Conservation (phyloP, 1,140 invertebrate species). For the Drosophila funebris region DNA sequence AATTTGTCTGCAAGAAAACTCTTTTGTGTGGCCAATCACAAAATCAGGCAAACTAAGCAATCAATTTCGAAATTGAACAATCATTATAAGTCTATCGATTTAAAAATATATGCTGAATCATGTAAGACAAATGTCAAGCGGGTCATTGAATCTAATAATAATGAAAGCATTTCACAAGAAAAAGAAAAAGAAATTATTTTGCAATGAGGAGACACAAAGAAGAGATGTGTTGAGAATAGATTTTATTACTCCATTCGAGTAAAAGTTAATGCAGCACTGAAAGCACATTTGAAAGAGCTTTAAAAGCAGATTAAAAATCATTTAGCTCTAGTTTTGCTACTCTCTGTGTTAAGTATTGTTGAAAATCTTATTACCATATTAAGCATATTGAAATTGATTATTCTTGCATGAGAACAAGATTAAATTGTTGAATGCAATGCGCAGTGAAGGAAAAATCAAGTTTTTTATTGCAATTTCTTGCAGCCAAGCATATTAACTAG, state of each 20-base stretch:
- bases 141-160: too few species aligned
- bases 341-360: too few species aligned
- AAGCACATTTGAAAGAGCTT: neutral
- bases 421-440: too few species aligned
- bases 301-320: neutral
- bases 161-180: neutral
- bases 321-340: too few species aligned
- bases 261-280: neutral
- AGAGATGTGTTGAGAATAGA: too few species aligned
- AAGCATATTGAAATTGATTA: conserved; percentile 2
- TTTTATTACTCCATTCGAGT: too few species aligned
- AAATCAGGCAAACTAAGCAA: neutral
- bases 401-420: too few species aligned
- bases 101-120: too few species aligned
- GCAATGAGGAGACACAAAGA: too few species aligned
- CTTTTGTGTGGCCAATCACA: neutral
- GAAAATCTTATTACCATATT: neutral
- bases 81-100: too few species aligned
- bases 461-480: too few species aligned
- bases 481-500: conserved; percentile 37
- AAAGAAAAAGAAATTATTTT: neutral
- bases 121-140: too few species aligned
- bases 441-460: conserved; percentile 34
- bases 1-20: neutral
- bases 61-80: conserved; percentile 5